phyloP scores from a whole-genome alignment of 1,140 invertebrate species.

The Dendrolimus kikuchii region DNA sequence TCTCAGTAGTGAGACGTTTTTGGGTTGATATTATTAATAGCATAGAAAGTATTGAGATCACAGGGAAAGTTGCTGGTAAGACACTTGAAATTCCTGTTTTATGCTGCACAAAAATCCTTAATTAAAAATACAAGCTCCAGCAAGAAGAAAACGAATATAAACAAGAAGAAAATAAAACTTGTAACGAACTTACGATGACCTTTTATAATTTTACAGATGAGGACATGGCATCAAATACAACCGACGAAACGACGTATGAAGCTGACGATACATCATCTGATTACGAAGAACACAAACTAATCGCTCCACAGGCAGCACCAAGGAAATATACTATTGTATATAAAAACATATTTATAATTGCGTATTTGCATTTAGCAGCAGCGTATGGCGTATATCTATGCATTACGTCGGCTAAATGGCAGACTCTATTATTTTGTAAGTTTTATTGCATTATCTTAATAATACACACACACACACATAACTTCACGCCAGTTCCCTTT shows the following conservation, averaged over 20 bases:
- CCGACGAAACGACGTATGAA: neutral
- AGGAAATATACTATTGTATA: constrained; percentile 34
- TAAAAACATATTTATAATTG: constrained; percentile 65
- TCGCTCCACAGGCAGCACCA: constrained; percentile 27
- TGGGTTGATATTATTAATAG: no score
- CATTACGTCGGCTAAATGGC: constrained; percentile 77
- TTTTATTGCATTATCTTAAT: constrained; percentile 6
- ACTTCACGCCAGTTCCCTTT: no score
- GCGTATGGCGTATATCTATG: constrained; percentile 83
- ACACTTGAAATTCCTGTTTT: no score
- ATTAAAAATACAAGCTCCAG: no score
- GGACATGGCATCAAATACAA: constrained; percentile 7
- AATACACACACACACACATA: no score
- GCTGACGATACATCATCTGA: neutral
- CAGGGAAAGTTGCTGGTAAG: no score
- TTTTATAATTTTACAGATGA: constrained; percentile 1
- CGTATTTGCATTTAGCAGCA: constrained; percentile 81
- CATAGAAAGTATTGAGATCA: no score
- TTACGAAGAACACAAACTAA: constrained; percentile 18
- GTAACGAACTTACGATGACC: no score
- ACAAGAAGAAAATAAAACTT: no score
- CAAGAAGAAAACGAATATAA: no score
- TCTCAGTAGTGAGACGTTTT: no score
- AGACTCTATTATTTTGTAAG: constrained; percentile 82
- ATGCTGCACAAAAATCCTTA: no score